Evolutionary conservation across 1,140 invertebrate species (phyloP), one percentile per base, ranked within the genome.

Genomic region (Branchinecta lindahli): DNA sequence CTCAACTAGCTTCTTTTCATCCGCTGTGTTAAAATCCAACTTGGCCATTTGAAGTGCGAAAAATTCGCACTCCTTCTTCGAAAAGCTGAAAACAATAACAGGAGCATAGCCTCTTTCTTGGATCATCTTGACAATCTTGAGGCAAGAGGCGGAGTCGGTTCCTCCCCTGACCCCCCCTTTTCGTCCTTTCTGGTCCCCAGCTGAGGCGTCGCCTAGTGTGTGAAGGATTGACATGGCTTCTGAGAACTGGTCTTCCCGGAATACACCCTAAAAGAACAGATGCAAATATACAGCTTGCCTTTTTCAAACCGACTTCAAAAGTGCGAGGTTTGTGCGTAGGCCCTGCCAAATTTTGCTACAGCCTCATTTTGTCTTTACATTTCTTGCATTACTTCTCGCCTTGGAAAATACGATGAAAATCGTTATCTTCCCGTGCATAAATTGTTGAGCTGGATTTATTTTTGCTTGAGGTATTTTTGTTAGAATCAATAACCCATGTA

Each of bases 21-120:
- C 71, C 33, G 68, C 67, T 44, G 89, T 90, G 78, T 98, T 99
- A 73, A 99, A 95, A 81, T 99, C 95, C 71, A 99, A 81, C 80
- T 96, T 95, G 0, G 94, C 86, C 87, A 99, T 90, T 80, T 95
- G 91, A 82, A 94, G 86, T 0, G 96, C 97, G 79, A 98, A 99
- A 0, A 88, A 78, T 79, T 99, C 96, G 77, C 97, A 99, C 73
- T 99, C 96, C 78, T 97, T 98, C 78, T 97, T 96, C 74, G 94
- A 97, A 79, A 99, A 99, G 77, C 94, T 98, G 81, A 99, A 99
- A 69, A 98, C 92, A 75, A 99, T 99, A 18, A 96, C 94, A 0
- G 96, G 97, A 0, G 95, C 92, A 81, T 98, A 94, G 78, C 94
- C 93, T 66, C 92, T 81, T 77, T 99, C 96, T 91, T 98, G 96